Conservation (phyloP, 2,797 vertebrate genomes). For the Phrynocephalus guinanensis region DNA sequence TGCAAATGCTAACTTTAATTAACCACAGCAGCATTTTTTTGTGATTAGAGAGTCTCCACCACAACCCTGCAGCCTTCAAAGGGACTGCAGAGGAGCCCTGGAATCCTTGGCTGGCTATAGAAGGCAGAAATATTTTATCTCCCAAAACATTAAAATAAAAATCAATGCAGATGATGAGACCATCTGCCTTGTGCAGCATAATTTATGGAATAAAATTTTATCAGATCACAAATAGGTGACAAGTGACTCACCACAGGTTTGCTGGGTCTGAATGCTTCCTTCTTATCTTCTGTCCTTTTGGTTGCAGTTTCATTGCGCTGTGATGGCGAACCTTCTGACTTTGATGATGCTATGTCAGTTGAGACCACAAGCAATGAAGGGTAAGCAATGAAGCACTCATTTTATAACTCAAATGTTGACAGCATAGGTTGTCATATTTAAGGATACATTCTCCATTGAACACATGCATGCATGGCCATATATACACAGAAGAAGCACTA, state of each 20-base stretch:
- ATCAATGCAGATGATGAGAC: no score
- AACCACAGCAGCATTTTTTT: no score
- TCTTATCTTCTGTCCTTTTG: conserved; percentile 92
- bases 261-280: conserved; percentile 85
- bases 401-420: neutral
- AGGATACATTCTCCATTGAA: neutral
- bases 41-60: no score
- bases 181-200: no score
- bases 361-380: conserved; percentile 25
- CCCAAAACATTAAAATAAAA: no score
- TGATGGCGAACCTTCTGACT: conserved; percentile 91
- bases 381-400: neutral
- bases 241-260: conserved; percentile 88
- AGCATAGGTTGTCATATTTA: neutral
- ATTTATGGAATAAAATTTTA: neutral
- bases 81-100: no score
- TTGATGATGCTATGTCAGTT: conserved; percentile 86
- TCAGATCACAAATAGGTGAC: neutral
- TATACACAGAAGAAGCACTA: neutral
- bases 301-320: conserved; percentile 87
- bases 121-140: no score
- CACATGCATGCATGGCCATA: neutral
- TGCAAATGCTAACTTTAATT: no score
- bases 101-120: no score
- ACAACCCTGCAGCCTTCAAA: no score